Evolutionary conservation across 2,113 vertebrate species (phyloP).

Genomic region (Phrynosoma platyrhinos): DNA sequence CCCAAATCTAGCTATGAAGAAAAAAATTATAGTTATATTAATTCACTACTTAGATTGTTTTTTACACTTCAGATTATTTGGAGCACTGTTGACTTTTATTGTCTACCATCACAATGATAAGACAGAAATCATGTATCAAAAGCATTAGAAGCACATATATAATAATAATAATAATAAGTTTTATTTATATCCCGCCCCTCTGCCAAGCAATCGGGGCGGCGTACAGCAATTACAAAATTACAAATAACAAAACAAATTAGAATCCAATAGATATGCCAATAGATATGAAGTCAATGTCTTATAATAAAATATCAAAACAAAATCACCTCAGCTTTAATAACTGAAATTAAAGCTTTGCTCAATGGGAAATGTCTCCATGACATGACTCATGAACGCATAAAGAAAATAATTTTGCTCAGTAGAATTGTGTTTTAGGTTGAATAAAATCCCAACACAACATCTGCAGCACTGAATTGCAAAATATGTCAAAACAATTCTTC

Average conservation of each 20-base stretch:
- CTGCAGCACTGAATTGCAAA: constrained; percentile 2
- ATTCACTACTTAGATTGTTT: background rate
- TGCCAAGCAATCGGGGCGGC: too few relatives aligned
- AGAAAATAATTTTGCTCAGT: constrained; percentile 6
- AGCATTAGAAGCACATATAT: constrained; percentile 27
- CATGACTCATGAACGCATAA: constrained; percentile 6
- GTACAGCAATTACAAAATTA: too few relatives aligned
- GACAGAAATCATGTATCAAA: constrained; percentile 42
- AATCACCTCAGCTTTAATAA: constrained; percentile 43
- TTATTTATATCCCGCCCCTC: too few relatives aligned
- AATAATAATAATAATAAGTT: too few relatives aligned
- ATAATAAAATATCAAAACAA: constrained; percentile 50
- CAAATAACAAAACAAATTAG: too few relatives aligned
- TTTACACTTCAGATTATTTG: background rate
- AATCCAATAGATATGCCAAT: too few relatives aligned
- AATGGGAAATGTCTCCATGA: background rate
- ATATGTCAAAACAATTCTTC: background rate
- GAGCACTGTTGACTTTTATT: background rate
- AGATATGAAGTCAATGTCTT: constrained; percentile 39
- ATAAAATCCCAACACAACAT: background rate
- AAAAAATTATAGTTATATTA: background rate
- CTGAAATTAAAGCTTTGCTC: constrained; percentile 46
- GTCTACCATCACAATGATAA: constrained; percentile 30
- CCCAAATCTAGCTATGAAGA: background rate
- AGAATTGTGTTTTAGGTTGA: background rate